Conservation (phyloP, 2,888 invertebrate species). For the Thysanoteuthis rhombus region DNA sequence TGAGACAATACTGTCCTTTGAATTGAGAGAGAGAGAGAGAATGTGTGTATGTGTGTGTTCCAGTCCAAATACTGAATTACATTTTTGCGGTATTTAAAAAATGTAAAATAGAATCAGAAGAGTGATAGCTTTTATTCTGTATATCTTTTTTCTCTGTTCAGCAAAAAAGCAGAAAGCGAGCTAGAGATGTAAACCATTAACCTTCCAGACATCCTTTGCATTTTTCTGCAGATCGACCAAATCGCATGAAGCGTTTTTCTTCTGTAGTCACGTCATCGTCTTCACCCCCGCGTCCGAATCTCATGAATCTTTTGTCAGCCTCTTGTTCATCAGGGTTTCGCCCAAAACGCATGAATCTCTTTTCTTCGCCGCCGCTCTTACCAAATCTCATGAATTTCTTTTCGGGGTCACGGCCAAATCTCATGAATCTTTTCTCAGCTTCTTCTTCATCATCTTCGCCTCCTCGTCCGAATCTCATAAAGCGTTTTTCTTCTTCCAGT, state of each 20-base stretch:
- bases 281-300: slow-evolving; percentile 43
- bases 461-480: slow-evolving; percentile 50
- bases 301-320: slow-evolving; percentile 53
- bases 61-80: background rate
- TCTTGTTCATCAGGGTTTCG: slow-evolving; percentile 39
- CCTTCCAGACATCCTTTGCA: slow-evolving; percentile 16
- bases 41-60: background rate
- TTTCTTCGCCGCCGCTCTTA: slow-evolving; percentile 41
- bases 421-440: slow-evolving; percentile 43
- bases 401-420: slow-evolving; percentile 40
- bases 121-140: background rate
- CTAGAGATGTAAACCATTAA: background rate
- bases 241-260: slow-evolving; percentile 51
- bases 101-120: background rate
- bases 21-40: background rate
- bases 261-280: slow-evolving; percentile 35
- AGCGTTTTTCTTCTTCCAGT: slow-evolving; percentile 44
- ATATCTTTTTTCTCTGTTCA: background rate
- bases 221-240: slow-evolving; percentile 39
- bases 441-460: slow-evolving; percentile 33
- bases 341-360: slow-evolving; percentile 58
- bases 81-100: background rate
- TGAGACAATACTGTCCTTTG: background rate
- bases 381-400: slow-evolving; percentile 46
- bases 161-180: background rate